These are phyloP conservation scores for Oscheius sp. DNA, from an alignment of 2,888 invertebrate species.

Conservation along the genomic window DNA sequence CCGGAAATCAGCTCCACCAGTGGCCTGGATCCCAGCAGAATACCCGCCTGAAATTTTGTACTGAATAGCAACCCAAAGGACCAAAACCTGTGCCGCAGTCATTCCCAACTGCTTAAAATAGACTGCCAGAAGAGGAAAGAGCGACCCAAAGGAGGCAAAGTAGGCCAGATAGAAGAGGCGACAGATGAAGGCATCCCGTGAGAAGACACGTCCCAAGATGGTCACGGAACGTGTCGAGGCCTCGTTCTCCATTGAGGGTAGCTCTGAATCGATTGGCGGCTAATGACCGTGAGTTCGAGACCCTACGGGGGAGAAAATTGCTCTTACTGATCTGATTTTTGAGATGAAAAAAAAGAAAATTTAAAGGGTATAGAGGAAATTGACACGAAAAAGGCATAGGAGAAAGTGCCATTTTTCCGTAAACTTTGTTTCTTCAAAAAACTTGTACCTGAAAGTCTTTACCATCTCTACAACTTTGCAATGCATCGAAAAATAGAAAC, in stretches of 20 bases:
- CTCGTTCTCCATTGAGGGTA: slow-evolving; percentile 56
- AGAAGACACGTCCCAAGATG: slow-evolving; percentile 76
- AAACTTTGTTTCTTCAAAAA: too few species aligned
- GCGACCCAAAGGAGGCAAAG: slow-evolving; percentile 96
- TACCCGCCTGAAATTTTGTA: slow-evolving; percentile 64
- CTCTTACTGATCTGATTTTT: too few species aligned
- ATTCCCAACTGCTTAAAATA: slow-evolving; percentile 92
- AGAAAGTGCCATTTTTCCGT: too few species aligned
- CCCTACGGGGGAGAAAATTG: too few species aligned
- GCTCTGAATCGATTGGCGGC: too few species aligned
- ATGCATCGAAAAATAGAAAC: background rate
- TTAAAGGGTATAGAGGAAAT: too few species aligned
- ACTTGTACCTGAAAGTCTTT: background rate
- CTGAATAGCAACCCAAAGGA: too few species aligned
- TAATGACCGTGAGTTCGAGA: too few species aligned
- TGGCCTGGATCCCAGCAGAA: slow-evolving; percentile 88
- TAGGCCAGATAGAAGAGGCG: slow-evolving; percentile 99
- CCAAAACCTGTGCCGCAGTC: slow-evolving; percentile 86
- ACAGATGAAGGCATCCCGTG: slow-evolving; percentile 90
- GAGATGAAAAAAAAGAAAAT: too few species aligned
- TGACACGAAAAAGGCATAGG: too few species aligned
- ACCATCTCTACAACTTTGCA: too few species aligned
- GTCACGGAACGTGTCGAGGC: slow-evolving; percentile 63
- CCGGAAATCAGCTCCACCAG: slow-evolving; percentile 96
- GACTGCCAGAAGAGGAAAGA: slow-evolving; percentile 97